phyloP scores from a whole-genome alignment of 2,797 vertebrate species.

The Poecile montanus region DNA sequence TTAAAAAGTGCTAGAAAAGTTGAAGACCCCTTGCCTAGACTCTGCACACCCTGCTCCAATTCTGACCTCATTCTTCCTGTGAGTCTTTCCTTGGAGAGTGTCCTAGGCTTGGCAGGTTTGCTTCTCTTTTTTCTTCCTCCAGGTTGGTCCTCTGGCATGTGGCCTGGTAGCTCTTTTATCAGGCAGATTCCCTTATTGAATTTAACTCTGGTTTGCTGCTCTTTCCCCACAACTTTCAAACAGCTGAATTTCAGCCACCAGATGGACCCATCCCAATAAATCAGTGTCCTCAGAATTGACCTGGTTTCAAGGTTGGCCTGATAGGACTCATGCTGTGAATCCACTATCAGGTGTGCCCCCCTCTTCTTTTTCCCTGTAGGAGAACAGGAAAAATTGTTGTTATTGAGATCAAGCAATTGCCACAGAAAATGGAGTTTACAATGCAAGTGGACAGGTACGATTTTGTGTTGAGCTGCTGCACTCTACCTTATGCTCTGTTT shows the following conservation, averaged over 20 bases:
- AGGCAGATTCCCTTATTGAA: not conserved
- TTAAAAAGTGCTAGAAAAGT: not conserved
- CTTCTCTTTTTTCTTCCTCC: not conserved
- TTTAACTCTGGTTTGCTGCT: not conserved
- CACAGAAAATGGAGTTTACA: not conserved
- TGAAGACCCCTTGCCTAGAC: conserved; percentile 32
- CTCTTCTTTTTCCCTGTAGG: not conserved
- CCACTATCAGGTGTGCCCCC: not conserved
- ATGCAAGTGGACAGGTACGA: fast-evolving
- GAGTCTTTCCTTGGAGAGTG: conserved; percentile 47
- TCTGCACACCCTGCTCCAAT: not conserved
- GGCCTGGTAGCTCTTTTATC: conserved; percentile 8
- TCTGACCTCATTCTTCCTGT: conserved; percentile 51
- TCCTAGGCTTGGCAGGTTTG: not conserved
- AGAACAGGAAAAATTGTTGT: not conserved
- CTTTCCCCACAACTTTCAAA: not conserved
- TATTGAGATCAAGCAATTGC: not conserved
- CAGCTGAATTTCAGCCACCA: not conserved
- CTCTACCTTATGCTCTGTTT: not conserved
- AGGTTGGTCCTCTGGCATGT: conserved; percentile 37
- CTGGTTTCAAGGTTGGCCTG: not conserved
- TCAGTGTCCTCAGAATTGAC: not conserved
- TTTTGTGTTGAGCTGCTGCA: not conserved
- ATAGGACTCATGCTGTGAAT: not conserved
- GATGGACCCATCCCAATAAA: not conserved